Evolutionary conservation across 2,888 invertebrate genomes (phyloP).

Genomic region (Hypsopygia costalis): DNA sequence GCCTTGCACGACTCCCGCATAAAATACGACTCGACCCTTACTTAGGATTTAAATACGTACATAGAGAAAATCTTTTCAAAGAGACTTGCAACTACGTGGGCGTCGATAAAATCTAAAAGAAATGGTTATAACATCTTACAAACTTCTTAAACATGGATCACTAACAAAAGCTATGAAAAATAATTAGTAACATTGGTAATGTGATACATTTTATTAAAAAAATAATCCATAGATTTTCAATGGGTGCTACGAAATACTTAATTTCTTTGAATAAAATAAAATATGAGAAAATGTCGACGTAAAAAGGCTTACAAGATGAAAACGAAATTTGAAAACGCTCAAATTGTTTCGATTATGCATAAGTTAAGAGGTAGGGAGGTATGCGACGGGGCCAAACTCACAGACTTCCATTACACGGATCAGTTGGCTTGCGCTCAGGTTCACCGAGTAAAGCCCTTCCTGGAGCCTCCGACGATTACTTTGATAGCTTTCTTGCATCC

Average conservation of each 20-base stretch:
- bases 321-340: slow-evolving; percentile 4
- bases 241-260: neutral
- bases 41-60: slow-evolving; percentile 41
- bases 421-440: slow-evolving; percentile 58
- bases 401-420: slow-evolving; percentile 71
- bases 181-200: too few species aligned
- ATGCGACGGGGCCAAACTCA: slow-evolving; percentile 42
- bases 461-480: slow-evolving; percentile 48
- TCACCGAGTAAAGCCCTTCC: slow-evolving; percentile 56
- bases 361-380: slow-evolving; percentile 34
- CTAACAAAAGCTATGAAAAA: too few species aligned
- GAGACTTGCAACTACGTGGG: slow-evolving; percentile 3
- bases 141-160: neutral
- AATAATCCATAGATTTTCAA: too few species aligned
- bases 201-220: too few species aligned
- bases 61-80: slow-evolving; percentile 9
- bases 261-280: neutral
- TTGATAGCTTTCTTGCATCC: slow-evolving; percentile 39
- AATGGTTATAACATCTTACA: neutral
- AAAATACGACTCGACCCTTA: slow-evolving; percentile 50
- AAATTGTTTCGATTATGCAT: slow-evolving; percentile 29
- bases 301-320: neutral
- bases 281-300: neutral
- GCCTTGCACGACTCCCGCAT: slow-evolving; percentile 54
- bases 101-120: neutral